Evolutionary conservation across 2,113 vertebrate genomes (phyloP), one percentile per base, ranked within the genome.

Genomic region (Bos javanicus): DNA sequence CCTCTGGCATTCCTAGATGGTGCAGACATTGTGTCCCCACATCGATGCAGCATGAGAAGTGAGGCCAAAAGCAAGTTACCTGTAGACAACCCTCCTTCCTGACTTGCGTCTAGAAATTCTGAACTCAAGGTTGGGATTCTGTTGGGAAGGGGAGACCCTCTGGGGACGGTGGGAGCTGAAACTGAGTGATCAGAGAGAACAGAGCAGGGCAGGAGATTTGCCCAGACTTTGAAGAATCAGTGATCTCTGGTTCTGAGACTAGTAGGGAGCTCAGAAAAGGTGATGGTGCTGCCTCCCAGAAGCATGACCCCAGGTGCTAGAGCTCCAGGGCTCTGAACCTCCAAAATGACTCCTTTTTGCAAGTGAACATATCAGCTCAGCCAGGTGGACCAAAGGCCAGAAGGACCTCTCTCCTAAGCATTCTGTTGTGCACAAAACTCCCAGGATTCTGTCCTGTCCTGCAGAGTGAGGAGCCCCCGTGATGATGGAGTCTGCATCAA

Each of bases 1-100:
- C 33, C 7, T 84, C 52, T 71, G 26, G 30, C 17, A 4, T 84
- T 74, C 50, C 30, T 46, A 74, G 60, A 85, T 67, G 8, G 8
- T 36, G 26, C 43, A 93, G 46, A 82, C 19, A n/a, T 71, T 36
- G 82, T 91, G 39, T 88, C 80, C 28, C 60, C 21, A 67, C 33
- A 1, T 13, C 2, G 74, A 87, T 50, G n/a, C 12, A 16, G 6
- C 74, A 39, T 48, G 7, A 6, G 84, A 91, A 93, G 36, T 16
- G 21, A 56, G 56, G 64, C 74, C 87, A 64, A 84, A 87, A 84
- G 82, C 36, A 28, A 91, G 46, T 52, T 85, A 25, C 46, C 64
- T 56, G 13, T n/a, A 36, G 28, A 52, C 54, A 87, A 16, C n/a
- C n/a, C 60, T 52, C 71, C 30, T 57, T 15, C 71, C 71, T 76